Evolutionary conservation across 1,140 invertebrate genomes (phyloP).

Genomic region (Lepidurus packardi): DNA sequence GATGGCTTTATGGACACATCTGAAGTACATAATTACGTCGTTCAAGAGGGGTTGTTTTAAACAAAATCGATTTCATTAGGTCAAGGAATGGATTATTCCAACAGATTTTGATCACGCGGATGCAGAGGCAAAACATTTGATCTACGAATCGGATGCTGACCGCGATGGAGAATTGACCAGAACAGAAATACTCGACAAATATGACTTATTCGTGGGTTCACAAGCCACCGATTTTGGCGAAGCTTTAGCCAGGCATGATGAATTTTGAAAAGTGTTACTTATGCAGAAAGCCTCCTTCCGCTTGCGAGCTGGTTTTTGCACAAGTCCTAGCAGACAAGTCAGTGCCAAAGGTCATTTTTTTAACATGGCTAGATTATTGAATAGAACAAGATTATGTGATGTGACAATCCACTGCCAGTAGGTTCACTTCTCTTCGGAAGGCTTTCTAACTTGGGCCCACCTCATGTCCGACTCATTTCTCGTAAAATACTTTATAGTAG

Average conservation of each 20-base stretch:
- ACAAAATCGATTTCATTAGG: constrained; percentile 44
- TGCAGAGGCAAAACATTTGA: constrained; percentile 90
- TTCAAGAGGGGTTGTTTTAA: constrained; percentile 33
- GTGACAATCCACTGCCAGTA: constrained; percentile 14
- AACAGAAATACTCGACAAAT: constrained; percentile 88
- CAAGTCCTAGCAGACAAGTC: not conserved
- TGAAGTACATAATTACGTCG: constrained; percentile 56
- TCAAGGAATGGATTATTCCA: constrained; percentile 91
- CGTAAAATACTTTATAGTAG: not conserved
- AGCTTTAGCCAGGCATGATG: constrained; percentile 86
- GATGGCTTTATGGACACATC: constrained; percentile 83
- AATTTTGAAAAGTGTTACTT: constrained; percentile 60
- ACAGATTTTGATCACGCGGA: constrained; percentile 93
- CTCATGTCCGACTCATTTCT: not conserved
- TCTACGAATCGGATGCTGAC: constrained; percentile 86
- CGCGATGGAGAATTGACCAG: constrained; percentile 84
- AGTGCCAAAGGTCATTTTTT: constrained; percentile 16
- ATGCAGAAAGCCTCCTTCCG: not conserved
- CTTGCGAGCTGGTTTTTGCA: constrained; percentile 1
- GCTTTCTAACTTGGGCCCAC: not conserved
- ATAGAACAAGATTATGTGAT: constrained; percentile 3
- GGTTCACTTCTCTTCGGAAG: not conserved
- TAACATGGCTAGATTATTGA: not conserved
- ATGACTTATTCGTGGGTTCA: constrained; percentile 96
- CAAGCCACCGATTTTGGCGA: constrained; percentile 98